A percentile compares a stretch with the other conserved stretches of the same genome.
Conservation (phyloP, 2,888 invertebrate species). For the Micoletzkya japonica region DNA sequence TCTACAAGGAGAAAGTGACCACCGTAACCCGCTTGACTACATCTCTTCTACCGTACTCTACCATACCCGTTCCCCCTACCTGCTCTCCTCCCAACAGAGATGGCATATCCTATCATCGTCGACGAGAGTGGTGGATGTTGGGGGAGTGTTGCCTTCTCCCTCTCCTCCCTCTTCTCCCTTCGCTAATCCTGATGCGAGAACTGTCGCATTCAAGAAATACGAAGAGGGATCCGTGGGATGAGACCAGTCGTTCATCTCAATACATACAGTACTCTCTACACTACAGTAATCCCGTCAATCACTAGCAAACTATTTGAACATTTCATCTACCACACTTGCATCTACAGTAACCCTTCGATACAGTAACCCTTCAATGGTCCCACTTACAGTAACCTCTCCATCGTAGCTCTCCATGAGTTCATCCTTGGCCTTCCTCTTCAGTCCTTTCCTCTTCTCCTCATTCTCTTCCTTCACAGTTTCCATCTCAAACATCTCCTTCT, state of each 20-base stretch:
- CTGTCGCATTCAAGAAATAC: not conserved
- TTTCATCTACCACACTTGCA: not conserved
- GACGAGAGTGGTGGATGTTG: not conserved
- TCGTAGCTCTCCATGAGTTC: not conserved
- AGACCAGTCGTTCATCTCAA: not conserved
- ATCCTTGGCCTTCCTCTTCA: constrained; percentile 10
- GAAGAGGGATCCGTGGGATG: not conserved
- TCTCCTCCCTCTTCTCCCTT: constrained; percentile 1
- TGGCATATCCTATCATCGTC: constrained; percentile 46
- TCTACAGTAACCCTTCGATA: not conserved
- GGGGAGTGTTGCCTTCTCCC: constrained; percentile 2
- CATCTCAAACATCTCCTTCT: not conserved
- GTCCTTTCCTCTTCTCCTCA: not conserved
- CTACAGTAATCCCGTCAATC: not conserved
- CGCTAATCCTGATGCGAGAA: not conserved
- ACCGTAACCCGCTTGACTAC: not conserved
- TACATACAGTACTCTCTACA: not conserved
- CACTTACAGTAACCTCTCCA: not conserved
- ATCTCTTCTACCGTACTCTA: constrained; percentile 5
- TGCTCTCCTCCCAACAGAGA: constrained; percentile 45
- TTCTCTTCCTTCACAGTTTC: not conserved
- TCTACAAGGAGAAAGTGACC: constrained; percentile 11
- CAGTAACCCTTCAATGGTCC: not conserved
- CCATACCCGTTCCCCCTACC: constrained; percentile 18
- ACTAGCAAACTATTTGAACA: no score